A percentile compares a stretch with the other conserved stretches of the same genome.
Evolutionary conservation across 2,797 vertebrate species (phyloP).

Genomic region (Hirundo rustica): DNA sequence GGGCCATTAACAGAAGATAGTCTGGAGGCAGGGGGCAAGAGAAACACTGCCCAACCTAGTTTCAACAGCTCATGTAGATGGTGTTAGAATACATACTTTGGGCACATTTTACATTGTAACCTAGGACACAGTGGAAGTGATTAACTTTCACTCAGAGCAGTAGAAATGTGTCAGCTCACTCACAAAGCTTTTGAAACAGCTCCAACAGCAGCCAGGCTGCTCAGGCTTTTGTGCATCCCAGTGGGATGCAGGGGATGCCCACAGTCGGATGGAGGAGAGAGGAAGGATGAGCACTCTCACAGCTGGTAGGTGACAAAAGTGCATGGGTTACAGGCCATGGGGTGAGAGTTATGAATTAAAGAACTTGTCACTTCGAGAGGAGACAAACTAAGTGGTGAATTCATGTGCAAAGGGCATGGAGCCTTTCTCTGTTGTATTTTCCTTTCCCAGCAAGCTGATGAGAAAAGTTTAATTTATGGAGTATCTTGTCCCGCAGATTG

Average conservation of each 20-base stretch:
- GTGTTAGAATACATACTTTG: too few relatives aligned
- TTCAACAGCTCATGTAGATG: too few relatives aligned
- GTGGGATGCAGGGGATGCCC: background rate
- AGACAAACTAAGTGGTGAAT: background rate
- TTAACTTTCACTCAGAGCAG: background rate
- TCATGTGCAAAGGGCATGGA: background rate
- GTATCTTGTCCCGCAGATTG: background rate
- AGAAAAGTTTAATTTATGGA: background rate
- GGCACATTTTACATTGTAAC: too few relatives aligned
- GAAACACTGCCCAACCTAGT: too few relatives aligned
- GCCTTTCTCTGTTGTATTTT: background rate
- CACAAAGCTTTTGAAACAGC: background rate
- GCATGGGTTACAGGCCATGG: background rate
- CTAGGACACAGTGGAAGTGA: too few relatives aligned
- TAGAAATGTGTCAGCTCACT: background rate
- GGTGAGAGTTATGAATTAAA: background rate
- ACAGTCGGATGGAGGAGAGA: background rate
- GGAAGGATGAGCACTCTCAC: background rate
- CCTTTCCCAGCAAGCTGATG: background rate
- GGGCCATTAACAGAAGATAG: too few relatives aligned
- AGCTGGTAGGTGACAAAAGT: rapidly evolving
- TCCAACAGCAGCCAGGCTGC: background rate
- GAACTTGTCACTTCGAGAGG: background rate
- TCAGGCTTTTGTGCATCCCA: background rate
- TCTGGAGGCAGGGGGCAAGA: too few relatives aligned